phyloP scores from a whole-genome alignment of 2,888 invertebrate species.

The Microctonus hyperodae region DNA sequence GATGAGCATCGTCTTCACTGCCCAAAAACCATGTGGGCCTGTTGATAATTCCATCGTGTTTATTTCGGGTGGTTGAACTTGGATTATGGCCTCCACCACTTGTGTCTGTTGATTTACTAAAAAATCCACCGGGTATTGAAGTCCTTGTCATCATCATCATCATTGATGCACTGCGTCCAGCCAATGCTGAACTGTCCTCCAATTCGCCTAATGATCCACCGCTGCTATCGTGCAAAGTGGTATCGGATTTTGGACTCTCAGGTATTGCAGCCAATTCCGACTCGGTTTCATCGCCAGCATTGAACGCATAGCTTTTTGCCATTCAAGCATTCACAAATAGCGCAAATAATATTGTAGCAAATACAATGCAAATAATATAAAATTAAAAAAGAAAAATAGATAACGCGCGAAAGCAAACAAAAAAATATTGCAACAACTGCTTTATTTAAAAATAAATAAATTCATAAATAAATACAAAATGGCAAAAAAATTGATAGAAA shows the following conservation, averaged over 20 bases:
- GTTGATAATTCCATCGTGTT: slow-evolving; percentile 35
- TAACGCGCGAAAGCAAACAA: slow-evolving; percentile 21
- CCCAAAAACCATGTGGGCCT: slow-evolving; percentile 69
- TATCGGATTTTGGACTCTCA: slow-evolving; percentile 87
- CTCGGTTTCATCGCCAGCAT: slow-evolving; percentile 82
- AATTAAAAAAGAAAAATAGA: slow-evolving; percentile 6
- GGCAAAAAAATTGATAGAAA: slow-evolving; percentile 9
- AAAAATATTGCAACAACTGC: slow-evolving; percentile 13
- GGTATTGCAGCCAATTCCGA: slow-evolving; percentile 90
- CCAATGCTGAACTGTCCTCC: slow-evolving; percentile 49
- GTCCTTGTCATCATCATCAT: slow-evolving; percentile 33
- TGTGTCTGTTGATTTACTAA: slow-evolving; percentile 28
- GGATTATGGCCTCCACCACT: slow-evolving; percentile 36
- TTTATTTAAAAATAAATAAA: too few relatives aligned
- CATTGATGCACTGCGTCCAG: slow-evolving; percentile 41
- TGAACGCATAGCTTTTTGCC: slow-evolving; percentile 64
- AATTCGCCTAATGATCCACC: slow-evolving; percentile 58
- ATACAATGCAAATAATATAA: slow-evolving; percentile 38
- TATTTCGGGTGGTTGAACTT: slow-evolving; percentile 33
- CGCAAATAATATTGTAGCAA: slow-evolving; percentile 49
- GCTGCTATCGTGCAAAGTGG: slow-evolving; percentile 79
- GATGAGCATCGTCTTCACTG: slow-evolving; percentile 66
- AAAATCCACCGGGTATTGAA: slow-evolving; percentile 34
- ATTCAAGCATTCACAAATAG: slow-evolving; percentile 49
- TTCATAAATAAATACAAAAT: not conserved